Evolutionary conservation across 2,113 vertebrate species (phyloP).

Genomic region (Pedionomus torquatus): DNA sequence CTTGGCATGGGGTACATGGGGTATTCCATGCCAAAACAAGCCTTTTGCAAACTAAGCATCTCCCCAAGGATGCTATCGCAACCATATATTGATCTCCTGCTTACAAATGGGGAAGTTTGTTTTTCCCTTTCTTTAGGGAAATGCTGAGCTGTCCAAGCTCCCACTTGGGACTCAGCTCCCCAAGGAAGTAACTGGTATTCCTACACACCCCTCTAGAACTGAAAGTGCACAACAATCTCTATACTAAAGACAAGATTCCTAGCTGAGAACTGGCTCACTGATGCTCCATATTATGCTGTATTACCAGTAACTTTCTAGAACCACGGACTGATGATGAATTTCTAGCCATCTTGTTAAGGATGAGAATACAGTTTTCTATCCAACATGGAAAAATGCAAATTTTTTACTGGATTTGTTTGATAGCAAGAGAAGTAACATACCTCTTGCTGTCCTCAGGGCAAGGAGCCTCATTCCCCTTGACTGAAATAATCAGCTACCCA

Average conservation of each 20-base stretch:
- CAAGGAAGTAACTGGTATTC: not conserved
- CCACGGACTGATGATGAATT: not conserved
- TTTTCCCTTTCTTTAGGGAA: not conserved
- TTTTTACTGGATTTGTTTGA: not conserved
- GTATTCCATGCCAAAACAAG: not conserved
- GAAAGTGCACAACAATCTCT: not conserved
- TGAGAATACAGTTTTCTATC: not conserved
- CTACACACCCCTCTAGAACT: not conserved
- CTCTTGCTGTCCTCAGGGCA: not conserved
- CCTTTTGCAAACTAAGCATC: not conserved
- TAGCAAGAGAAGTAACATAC: not conserved
- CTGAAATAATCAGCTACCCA: not conserved
- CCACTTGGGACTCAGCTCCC: not conserved
- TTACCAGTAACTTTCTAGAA: not conserved
- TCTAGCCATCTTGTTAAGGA: not conserved
- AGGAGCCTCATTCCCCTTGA: not conserved
- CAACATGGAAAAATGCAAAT: not conserved
- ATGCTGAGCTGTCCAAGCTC: not conserved
- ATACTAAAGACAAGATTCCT: not conserved
- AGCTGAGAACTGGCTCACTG: not conserved
- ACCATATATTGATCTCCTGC: not conserved
- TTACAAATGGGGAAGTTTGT: not conserved
- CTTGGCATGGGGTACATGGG: too few species aligned
- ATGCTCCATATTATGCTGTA: not conserved
- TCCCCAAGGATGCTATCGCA: not conserved